These are phyloP conservation scores for Gonocerus acuteangulatus DNA, from an alignment of 2,888 invertebrate genomes.

Conservation along the genomic window DNA sequence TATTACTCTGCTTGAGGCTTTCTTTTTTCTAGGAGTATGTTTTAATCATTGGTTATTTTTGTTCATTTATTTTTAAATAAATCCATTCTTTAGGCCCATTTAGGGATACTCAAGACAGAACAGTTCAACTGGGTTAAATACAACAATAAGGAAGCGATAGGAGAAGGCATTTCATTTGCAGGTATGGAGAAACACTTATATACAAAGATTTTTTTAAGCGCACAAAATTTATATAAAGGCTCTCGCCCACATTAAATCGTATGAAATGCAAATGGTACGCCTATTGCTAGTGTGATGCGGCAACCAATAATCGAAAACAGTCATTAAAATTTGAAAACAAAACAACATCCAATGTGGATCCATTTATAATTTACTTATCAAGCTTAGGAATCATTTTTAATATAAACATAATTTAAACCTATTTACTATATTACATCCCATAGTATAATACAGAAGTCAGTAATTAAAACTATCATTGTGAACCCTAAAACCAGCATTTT, in stretches of 20 bases:
- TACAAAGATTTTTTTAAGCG: conserved; percentile 17
- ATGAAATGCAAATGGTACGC: conserved; percentile 37
- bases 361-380: background rate
- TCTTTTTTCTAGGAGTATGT: no score
- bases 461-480: conserved; percentile 32
- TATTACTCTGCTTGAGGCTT: no score
- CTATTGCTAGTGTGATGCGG: conserved; percentile 33
- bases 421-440: conserved; percentile 12
- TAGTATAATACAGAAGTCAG: conserved; percentile 17
- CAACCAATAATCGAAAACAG: conserved; percentile 30
- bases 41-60: no score
- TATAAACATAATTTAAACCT: conserved; percentile 17
- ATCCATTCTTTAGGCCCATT: background rate
- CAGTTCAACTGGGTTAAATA: conserved; percentile 20
- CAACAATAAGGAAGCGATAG: conserved; percentile 15
- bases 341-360: conserved; percentile 29
- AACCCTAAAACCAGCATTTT: conserved; percentile 36
- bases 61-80: no score
- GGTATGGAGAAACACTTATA: conserved; percentile 10
- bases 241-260: conserved; percentile 21
- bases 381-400: conserved; percentile 3
- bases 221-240: conserved; percentile 16
- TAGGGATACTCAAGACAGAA: background rate
- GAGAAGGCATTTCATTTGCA: conserved; percentile 8
- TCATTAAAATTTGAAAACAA: conserved; percentile 27